Conservation (phyloP, 2,797 vertebrate species). For the Gambelia wislizenii region DNA sequence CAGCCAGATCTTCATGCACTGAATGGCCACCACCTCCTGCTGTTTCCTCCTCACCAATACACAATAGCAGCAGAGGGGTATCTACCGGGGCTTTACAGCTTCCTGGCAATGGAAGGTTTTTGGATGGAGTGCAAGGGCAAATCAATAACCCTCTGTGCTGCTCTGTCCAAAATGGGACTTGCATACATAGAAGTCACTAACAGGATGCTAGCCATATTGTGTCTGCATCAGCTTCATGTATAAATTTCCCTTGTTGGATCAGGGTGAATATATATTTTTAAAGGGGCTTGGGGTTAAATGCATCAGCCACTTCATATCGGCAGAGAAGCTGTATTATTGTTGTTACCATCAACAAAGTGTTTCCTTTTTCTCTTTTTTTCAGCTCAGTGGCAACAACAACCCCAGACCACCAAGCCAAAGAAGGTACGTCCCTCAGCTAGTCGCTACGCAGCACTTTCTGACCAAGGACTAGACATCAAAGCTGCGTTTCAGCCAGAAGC, state of each 20-base stretch:
- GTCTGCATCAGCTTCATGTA: background rate
- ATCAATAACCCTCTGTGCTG: too few relatives aligned
- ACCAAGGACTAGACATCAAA: slow-evolving; percentile 97
- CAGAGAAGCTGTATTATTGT: rapidly evolving
- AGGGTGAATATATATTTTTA: background rate
- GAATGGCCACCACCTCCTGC: too few relatives aligned
- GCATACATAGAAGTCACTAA: too few relatives aligned
- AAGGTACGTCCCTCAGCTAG: slow-evolving; percentile 96
- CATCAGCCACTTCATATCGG: background rate
- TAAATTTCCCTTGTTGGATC: background rate
- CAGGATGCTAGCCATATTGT: background rate
- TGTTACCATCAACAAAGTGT: background rate
- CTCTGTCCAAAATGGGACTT: too few relatives aligned
- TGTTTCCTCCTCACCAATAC: too few relatives aligned
- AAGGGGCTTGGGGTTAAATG: background rate
- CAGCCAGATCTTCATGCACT: too few relatives aligned
- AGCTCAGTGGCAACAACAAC: slow-evolving; percentile 97
- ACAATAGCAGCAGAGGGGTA: too few relatives aligned
- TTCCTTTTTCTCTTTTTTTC: slow-evolving; percentile 1
- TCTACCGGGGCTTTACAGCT: too few relatives aligned
- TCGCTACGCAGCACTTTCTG: slow-evolving; percentile 95
- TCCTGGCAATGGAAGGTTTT: too few relatives aligned
- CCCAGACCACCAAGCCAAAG: slow-evolving; percentile 91
- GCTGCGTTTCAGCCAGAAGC: slow-evolving; percentile 97
- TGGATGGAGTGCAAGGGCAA: too few relatives aligned